A percentile compares a stretch with the other conserved stretches of the same genome.
Conservation (phyloP, 2,113 vertebrate species). For the Gallinago undulata region DNA sequence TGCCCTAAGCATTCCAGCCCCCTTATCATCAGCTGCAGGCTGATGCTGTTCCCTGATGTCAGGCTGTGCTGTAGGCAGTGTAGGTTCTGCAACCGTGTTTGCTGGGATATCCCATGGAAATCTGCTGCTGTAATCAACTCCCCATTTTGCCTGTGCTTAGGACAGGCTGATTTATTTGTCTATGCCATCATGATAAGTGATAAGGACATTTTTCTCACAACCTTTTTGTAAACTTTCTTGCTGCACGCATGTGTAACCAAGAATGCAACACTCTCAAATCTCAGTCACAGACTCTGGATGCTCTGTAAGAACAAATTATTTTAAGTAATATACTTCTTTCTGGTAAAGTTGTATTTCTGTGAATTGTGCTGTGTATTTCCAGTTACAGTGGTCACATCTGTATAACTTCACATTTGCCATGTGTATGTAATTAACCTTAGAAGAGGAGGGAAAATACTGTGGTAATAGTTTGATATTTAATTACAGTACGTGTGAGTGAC, state of each 20-base stretch:
- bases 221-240: neutral
- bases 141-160: neutral
- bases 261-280: neutral
- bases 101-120: neutral
- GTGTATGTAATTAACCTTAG: constrained; percentile 2
- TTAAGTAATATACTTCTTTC: neutral
- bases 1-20: neutral
- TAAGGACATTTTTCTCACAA: neutral
- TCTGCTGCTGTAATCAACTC: neutral
- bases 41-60: neutral
- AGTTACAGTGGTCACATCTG: neutral
- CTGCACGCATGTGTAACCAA: neutral
- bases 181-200: neutral
- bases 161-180: neutral
- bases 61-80: neutral
- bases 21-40: neutral
- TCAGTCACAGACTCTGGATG: neutral
- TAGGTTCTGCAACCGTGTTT: neutral
- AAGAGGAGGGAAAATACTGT: neutral
- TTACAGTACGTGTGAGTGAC: neutral
- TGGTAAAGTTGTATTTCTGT: neutral
- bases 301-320: neutral
- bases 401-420: neutral
- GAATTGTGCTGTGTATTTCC: neutral
- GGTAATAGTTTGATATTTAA: constrained; percentile 2